These are phyloP conservation scores for Alviniconcha marisindica DNA, from an alignment of 1,140 invertebrate species.

Conservation along the genomic window DNA sequence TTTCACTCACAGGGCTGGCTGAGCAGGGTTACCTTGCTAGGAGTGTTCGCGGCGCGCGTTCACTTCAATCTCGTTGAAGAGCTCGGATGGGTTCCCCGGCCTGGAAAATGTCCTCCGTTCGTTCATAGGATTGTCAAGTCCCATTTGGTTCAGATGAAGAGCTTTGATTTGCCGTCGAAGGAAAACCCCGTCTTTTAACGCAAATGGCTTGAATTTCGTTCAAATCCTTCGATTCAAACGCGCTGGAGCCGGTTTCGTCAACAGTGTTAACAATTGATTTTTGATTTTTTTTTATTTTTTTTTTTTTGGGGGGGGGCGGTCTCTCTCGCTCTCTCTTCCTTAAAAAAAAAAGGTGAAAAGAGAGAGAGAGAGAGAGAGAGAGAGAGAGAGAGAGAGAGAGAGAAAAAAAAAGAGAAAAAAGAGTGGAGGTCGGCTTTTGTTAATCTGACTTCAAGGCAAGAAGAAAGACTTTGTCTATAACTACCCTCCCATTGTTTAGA, in stretches of 20 bases:
- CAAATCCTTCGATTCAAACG: too few species aligned
- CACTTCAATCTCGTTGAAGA: slow-evolving; percentile 17
- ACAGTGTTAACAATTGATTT: too few species aligned
- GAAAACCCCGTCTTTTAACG: too few species aligned
- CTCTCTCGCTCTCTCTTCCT: too few species aligned
- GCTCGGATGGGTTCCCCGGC: neutral
- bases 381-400: neutral
- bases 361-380: neutral
- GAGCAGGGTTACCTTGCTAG: neutral
- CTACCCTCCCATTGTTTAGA: neutral
- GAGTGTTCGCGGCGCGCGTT: neutral
- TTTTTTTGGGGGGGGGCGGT: too few species aligned
- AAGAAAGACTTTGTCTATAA: neutral
- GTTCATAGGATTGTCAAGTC: neutral
- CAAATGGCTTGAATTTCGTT: too few species aligned
- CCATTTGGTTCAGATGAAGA: neutral
- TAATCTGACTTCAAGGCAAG: too few species aligned
- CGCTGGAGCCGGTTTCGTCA: too few species aligned
- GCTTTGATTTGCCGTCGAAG: too few species aligned
- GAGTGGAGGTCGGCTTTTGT: too few species aligned
- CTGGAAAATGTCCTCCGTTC: neutral
- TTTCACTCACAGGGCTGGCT: slow-evolving; percentile 20
- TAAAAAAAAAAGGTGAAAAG: too few species aligned
- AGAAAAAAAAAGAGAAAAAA: neutral
- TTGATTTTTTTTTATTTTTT: too few species aligned